Base-by-base conservation (phyloP, 2,113 vertebrate species). In the Sus scrofa region DNA sequence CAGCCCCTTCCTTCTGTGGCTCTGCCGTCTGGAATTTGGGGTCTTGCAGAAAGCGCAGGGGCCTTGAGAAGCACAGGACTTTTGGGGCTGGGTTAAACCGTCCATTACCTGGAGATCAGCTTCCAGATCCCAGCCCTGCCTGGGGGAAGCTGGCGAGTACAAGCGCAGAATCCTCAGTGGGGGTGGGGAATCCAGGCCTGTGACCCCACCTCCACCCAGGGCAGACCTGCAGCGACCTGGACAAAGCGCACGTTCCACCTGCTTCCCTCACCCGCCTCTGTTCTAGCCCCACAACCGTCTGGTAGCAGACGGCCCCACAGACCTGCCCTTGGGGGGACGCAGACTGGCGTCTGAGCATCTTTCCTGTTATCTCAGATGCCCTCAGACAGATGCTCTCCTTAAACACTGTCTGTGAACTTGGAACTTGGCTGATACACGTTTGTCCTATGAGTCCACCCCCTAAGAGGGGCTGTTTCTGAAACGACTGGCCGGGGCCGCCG, bases 401-500 rank as follows among this genome's bases (percentile, higher is more conserved):
- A 15, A 86, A 12, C 44, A 22, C 24, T 8, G 11, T 20, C 65
- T 73, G 34, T 56, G 68, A 37, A 58, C 52, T 6, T 34, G 26
- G 70, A 39, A 6, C 27, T 5, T 86, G 44, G 58, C 30, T 6
- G 6, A 7, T 0, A 19, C 0, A 26, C 20, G 4, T 39, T 30
- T 4, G 0, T 67, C 77, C 70, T 37, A 30, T 15, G 3, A 16
- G 44, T 1, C 32, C n/a, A 7, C 7, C 1, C 18, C 20, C 52
- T 7, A 9, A 13, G 1, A 12, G 1, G 24, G 18, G 20, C 78
- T 70, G 3, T 27, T 52, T 71, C 74, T 39, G 37, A 30, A 73
- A 50, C 19, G 0, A 5, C 32, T 3, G 0, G 6, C 0, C 0
- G 11, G 54, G 37, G 30, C 0, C 4, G 27, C 12, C 19, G 20